phyloP scores from a whole-genome alignment of 2,888 invertebrate species.

The Drosophila kanekoi region DNA sequence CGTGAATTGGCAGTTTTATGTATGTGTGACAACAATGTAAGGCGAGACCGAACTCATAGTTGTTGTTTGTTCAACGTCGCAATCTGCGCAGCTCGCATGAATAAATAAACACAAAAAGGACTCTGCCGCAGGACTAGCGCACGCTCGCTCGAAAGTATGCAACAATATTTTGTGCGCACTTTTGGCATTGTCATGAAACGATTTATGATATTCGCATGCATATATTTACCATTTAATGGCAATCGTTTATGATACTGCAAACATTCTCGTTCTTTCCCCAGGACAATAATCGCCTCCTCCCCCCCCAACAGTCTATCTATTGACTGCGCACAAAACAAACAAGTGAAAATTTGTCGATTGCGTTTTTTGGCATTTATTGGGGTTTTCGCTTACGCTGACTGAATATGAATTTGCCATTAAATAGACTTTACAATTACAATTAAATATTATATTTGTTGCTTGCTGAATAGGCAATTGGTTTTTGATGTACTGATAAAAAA shows the following conservation, averaged over 20 bases:
- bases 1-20: conserved; percentile 47
- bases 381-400: conserved; percentile 10
- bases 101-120: conserved; percentile 41
- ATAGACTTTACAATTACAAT: neutral
- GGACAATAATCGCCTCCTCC: neutral
- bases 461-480: neutral
- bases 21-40: conserved; percentile 9
- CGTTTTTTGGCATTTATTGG: conserved; percentile 1
- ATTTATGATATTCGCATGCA: conserved; percentile 43
- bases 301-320: neutral
- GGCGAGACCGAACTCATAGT: neutral
- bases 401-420: conserved; percentile 31
- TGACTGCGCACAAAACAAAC: conserved; percentile 6
- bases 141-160: conserved; percentile 20
- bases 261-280: conserved; percentile 10
- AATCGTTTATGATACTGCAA: conserved; percentile 34
- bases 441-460: neutral
- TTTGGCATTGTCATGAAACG: conserved; percentile 51
- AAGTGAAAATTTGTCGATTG: conserved; percentile 16
- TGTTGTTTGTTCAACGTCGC: conserved; percentile 40
- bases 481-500: too few relatives aligned
- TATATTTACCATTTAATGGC: conserved; percentile 25
- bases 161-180: conserved; percentile 22
- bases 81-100: conserved; percentile 56
- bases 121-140: neutral